Evolutionary conservation across 2,797 vertebrate species (phyloP), one percentile per base, ranked within the genome.

Genomic region (Poeciliopsis presidionis): DNA sequence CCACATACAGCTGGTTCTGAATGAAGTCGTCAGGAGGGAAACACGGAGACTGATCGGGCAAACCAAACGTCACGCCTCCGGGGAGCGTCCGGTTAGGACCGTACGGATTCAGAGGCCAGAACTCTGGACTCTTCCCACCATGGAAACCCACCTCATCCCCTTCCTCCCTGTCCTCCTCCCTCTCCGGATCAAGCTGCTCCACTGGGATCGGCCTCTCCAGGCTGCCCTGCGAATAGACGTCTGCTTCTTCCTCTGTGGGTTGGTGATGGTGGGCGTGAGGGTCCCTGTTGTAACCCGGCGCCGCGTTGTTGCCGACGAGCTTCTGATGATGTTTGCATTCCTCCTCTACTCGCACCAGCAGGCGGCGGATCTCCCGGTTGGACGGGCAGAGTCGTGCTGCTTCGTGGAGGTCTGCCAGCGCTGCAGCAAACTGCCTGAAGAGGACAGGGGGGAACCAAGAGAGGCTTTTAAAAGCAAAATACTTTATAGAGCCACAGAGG

Each of bases 351-450:
- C 98, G 96, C 33, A 94, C 89, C 88, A 99, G 93, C 39, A 99
- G 96, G 72, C 98, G 95, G 39, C 94, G 95, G 90, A 99, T 97
- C 94, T 99, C 98, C 83, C 97, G 95, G 91, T 99, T 99, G 91
- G 95, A 93, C 47, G 98, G 98, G 88, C 96, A 97, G 77, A 99
- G 95, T 84, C 97, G 96, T 53, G 96, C 91, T 2, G 98, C 98
- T 92, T 99, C 98, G 2, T 96, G 95, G 84, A 99, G 93, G 91
- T 99, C 98, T 77, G 97, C 95, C 78, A 99, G 96, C 1, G 98
- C 98, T 74, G 97, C 96, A 46, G 95, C 93, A 72, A 99, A 97
- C 84, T 99, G 98, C 96, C 98, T 99, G 89, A 39, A 43, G 89
- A 91, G 57, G 70, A 82, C 82, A 81, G 71, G 86, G 73, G 51